A percentile compares a stretch with the other conserved stretches of the same genome.
Evolutionary conservation across 2,797 vertebrate species (phyloP).

Genomic region (Lemur catta): DNA sequence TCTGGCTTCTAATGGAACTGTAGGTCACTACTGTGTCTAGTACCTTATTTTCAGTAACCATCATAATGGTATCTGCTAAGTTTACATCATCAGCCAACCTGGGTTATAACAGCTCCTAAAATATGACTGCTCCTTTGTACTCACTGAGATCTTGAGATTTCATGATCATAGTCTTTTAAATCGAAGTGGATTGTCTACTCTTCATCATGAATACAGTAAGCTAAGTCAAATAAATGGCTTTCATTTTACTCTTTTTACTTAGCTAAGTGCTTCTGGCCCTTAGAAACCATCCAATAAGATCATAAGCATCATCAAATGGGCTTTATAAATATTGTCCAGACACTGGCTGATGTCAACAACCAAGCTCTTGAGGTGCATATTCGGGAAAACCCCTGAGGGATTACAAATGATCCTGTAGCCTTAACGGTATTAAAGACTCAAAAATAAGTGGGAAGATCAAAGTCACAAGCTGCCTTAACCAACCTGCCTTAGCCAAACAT

Average conservation of each 20-base stretch:
- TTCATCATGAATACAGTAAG: not conserved
- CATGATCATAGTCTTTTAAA: not conserved
- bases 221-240: slow-evolving; percentile 18
- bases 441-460: not conserved
- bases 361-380: not conserved
- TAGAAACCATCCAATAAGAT: not conserved
- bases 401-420: not conserved
- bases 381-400: not conserved
- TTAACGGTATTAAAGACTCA: not conserved
- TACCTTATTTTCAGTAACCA: not conserved
- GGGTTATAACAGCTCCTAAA: slow-evolving; percentile 38
- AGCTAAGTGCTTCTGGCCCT: not conserved
- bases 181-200: not conserved
- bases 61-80: not conserved
- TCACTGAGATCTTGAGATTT: not conserved
- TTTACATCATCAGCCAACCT: not conserved
- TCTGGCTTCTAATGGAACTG: not conserved
- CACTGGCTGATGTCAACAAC: not conserved
- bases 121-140: not conserved
- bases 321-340: not conserved
- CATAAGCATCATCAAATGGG: not conserved
- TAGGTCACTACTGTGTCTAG: not conserved
- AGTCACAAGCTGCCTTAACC: not conserved
- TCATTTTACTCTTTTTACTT: slow-evolving; percentile 30
- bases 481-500: not conserved